These are phyloP conservation scores for Rattus rattus DNA, from an alignment of 2,113 vertebrate genomes.

Conservation along the genomic window DNA sequence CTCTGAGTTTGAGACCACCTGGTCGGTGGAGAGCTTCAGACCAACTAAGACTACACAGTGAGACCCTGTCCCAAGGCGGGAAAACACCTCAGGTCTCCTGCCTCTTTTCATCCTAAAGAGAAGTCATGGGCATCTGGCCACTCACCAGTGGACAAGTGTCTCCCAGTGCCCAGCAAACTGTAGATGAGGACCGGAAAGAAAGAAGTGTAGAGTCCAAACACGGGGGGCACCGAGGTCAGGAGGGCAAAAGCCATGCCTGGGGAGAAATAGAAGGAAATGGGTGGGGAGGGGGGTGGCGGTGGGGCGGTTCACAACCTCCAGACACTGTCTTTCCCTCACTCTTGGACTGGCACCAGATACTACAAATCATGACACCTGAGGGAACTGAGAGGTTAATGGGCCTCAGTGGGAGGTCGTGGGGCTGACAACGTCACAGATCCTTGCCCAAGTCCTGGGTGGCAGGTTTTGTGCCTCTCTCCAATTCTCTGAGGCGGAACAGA, in stretches of 20 bases:
- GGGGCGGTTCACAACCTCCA: background rate
- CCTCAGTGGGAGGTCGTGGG: background rate
- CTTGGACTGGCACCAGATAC: background rate
- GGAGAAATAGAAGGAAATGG: background rate
- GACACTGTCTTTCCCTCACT: background rate
- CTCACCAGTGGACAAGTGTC: conserved; percentile 94
- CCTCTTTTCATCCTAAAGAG: background rate
- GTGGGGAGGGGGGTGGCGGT: background rate
- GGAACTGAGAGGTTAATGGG: conserved; percentile 47
- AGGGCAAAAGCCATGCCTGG: conserved; percentile 96
- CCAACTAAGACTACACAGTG: background rate
- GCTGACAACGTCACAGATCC: background rate
- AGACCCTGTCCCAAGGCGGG: background rate
- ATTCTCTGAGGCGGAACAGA: conserved; percentile 32
- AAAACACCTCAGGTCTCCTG: background rate
- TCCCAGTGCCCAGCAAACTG: conserved; percentile 93
- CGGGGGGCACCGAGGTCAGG: conserved; percentile 94
- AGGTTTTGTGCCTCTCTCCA: conserved; percentile 36
- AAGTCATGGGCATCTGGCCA: background rate
- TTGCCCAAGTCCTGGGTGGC: background rate
- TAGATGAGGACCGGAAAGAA: conserved; percentile 95
- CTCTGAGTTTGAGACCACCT: background rate
- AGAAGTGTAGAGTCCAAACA: conserved; percentile 95
- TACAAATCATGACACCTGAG: background rate
- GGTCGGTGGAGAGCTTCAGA: background rate